Conservation (phyloP, 1,140 invertebrate genomes). For the Laodelphax striatellus region DNA sequence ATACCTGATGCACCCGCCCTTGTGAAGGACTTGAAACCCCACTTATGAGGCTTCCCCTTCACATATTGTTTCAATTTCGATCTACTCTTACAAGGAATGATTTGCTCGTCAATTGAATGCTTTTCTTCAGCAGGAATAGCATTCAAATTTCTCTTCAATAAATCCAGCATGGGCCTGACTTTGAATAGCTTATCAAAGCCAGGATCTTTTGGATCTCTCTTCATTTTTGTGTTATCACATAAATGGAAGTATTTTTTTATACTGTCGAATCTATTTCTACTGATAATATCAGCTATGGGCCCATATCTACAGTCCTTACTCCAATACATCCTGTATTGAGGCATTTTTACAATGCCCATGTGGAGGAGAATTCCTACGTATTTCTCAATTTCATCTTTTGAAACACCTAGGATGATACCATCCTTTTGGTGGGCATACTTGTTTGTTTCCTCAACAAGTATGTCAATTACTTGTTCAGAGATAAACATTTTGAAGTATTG, state of each 20-base stretch:
- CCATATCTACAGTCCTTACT: not conserved
- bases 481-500: too few relatives aligned
- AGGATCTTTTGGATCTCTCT: not conserved
- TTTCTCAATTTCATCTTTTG: too few relatives aligned
- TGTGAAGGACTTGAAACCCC: not conserved
- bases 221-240: not conserved
- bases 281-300: not conserved
- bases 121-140: not conserved
- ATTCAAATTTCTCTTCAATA: not conserved
- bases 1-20: not conserved
- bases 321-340: not conserved
- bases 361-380: too few relatives aligned
- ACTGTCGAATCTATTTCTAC: not conserved
- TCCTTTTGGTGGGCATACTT: too few relatives aligned
- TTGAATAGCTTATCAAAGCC: not conserved
- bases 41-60: not conserved
- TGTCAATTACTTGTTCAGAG: too few relatives aligned
- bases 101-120: not conserved
- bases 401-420: too few relatives aligned
- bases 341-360: too few relatives aligned
- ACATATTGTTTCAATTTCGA: too few relatives aligned
- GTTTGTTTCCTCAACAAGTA: too few relatives aligned
- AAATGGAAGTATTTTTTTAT: not conserved
- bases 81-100: not conserved
- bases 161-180: not conserved